These are phyloP conservation scores for Phenganax subtilis DNA, from an alignment of 92 coral and sea anemone species.

Conservation along the genomic window DNA sequence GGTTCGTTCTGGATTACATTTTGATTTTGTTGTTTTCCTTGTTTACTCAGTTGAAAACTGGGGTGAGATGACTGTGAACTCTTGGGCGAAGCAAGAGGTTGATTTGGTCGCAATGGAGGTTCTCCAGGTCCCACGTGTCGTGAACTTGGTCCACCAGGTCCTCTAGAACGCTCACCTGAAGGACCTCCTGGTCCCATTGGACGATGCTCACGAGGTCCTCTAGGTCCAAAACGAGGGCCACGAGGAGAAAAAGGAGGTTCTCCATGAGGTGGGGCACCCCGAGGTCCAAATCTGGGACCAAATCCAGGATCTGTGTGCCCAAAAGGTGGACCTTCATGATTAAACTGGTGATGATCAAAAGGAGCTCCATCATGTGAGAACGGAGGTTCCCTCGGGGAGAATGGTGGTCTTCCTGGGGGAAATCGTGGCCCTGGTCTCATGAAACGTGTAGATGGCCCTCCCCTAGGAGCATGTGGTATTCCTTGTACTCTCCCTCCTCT, in stretches of 20 bases:
- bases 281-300: slow-evolving; percentile 56
- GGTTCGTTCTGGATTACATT: neutral
- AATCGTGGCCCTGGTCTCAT: slow-evolving; percentile 30
- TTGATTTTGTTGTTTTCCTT: slow-evolving; percentile 14
- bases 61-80: neutral
- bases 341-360: neutral
- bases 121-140: slow-evolving; percentile 54
- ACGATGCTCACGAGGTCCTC: slow-evolving; percentile 54
- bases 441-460: slow-evolving; percentile 16
- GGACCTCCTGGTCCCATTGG: slow-evolving; percentile 46
- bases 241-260: slow-evolving; percentile 60
- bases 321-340: slow-evolving; percentile 44
- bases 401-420: slow-evolving; percentile 28
- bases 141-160: slow-evolving; percentile 46
- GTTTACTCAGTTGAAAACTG: neutral
- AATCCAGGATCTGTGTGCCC: slow-evolving; percentile 61
- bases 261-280: slow-evolving; percentile 53
- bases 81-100: neutral
- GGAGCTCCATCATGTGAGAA: slow-evolving; percentile 15
- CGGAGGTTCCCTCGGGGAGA: slow-evolving; percentile 14
- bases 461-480: slow-evolving; percentile 13
- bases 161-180: slow-evolving; percentile 56
- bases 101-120: slow-evolving; percentile 40
- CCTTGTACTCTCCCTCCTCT: slow-evolving; percentile 22
- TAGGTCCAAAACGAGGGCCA: slow-evolving; percentile 61